Evolutionary conservation across 2,113 vertebrate species (phyloP).

Genomic region (Aegithalos caudatus): DNA sequence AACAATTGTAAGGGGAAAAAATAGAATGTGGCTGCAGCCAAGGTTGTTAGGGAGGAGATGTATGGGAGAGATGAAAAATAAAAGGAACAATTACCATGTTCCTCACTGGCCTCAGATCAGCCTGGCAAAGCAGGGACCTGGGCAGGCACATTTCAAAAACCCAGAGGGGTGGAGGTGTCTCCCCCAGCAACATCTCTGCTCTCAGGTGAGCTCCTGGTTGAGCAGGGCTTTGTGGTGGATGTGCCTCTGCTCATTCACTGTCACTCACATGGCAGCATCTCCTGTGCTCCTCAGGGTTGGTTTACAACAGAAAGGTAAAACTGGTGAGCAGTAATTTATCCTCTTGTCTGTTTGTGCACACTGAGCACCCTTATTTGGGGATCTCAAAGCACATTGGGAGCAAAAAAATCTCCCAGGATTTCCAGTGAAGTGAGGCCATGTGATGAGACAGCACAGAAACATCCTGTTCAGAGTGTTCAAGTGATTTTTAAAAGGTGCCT

Average conservation of each 20-base stretch:
- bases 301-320: not conserved
- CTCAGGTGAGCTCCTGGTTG: not conserved
- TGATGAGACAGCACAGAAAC: not conserved
- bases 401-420: not conserved
- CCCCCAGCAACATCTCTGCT: not conserved
- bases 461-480: not conserved
- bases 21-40: constrained; percentile 13
- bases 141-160: not conserved
- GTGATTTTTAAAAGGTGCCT: not conserved
- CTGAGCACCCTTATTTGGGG: not conserved
- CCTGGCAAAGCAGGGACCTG: not conserved
- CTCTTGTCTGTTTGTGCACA: not conserved
- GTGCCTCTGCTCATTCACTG: not conserved
- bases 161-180: not conserved
- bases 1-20: constrained; percentile 41
- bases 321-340: not conserved
- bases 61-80: not conserved
- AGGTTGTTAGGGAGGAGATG: constrained; percentile 22
- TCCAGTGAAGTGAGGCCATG: not conserved
- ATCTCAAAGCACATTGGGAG: not conserved
- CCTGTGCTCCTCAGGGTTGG: not conserved
- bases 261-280: not conserved
- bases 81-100: not conserved
- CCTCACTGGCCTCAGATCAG: not conserved
- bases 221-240: not conserved